phyloP scores from a whole-genome alignment of 2,888 invertebrate genomes.

The Eilema depressum region DNA sequence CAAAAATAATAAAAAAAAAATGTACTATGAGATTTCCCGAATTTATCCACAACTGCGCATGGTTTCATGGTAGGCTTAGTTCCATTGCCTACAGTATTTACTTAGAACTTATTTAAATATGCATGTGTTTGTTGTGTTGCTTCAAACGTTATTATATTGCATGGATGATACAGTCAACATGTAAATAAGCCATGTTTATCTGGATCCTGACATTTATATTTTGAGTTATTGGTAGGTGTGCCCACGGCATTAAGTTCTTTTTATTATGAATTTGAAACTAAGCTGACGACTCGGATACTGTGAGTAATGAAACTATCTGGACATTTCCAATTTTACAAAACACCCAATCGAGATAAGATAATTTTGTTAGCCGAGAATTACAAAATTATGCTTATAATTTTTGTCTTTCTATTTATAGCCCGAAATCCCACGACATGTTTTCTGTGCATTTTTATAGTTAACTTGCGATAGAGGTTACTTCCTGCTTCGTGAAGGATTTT shows the following conservation, averaged over 20 bases:
- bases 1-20: too few species aligned
- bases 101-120: background rate
- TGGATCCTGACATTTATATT: slow-evolving; percentile 48
- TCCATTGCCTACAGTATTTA: background rate
- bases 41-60: too few species aligned
- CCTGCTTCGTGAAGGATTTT: background rate
- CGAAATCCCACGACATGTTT: background rate
- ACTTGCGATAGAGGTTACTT: background rate
- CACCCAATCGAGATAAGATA: background rate
- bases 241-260: background rate
- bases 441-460: background rate
- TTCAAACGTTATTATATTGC: slow-evolving; percentile 1
- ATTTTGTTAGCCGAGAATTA: slow-evolving; percentile 4
- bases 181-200: slow-evolving; percentile 46
- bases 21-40: too few species aligned
- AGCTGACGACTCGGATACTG: background rate
- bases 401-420: slow-evolving; percentile 8
- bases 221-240: background rate
- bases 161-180: slow-evolving; percentile 36
- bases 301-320: background rate
- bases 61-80: too few species aligned
- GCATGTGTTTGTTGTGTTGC: background rate
- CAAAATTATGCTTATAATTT: slow-evolving; percentile 12
- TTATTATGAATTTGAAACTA: slow-evolving; percentile 3
- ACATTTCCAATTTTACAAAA: slow-evolving; percentile 2